Evolutionary conservation across 2,888 invertebrate species (phyloP), one percentile per base, ranked within the genome.

Genomic region (Herminia tarsipennalis): DNA sequence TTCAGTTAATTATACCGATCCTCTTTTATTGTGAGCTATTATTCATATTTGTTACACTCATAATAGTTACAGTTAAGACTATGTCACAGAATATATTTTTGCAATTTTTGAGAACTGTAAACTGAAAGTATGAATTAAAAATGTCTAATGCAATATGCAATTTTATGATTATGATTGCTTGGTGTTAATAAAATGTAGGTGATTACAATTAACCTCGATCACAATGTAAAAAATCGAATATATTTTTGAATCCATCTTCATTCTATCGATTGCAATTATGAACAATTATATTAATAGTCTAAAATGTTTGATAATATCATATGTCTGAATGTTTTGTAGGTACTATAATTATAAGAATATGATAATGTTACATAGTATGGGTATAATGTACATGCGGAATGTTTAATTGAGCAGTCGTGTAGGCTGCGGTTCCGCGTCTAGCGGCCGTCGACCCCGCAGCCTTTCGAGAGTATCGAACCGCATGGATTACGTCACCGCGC

Each of bases 391-490:
- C 75, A 81, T 82, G 83, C 78, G 78, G 83, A 83, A 84, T 83
- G 83, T 83, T 84, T 87, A 87, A 88, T 87, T 88, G 88, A 86
- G 84, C 77, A 75, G 81, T 76, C 73, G 86, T 81, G 85, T 83
- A 85, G 86, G 86, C 86, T 74, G 83, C 71, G 70, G 86, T 85
- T 88, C 88, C 85, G 88, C 87, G 82, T 90, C 89, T 88, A 89
- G 88, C 81, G 89, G 84, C 56, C 88, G 74, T 78, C 81, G 86
- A 88, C 87, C 88, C 68, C 83, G 70, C 81, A 78, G 86, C 83
- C 87, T 85, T 84, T 85, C 81, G 84, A 86, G 81, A 81, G 82
- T 82, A 83, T 83, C 83, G 83, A 83, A 85, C 83, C 81, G 80
- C 70, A 70, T 70, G 80, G 65, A 80, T 89, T 89, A 89, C 90